These are phyloP conservation scores for Neoscelio sp. DNA, from an alignment of 2,888 invertebrate genomes.

Conservation along the genomic window DNA sequence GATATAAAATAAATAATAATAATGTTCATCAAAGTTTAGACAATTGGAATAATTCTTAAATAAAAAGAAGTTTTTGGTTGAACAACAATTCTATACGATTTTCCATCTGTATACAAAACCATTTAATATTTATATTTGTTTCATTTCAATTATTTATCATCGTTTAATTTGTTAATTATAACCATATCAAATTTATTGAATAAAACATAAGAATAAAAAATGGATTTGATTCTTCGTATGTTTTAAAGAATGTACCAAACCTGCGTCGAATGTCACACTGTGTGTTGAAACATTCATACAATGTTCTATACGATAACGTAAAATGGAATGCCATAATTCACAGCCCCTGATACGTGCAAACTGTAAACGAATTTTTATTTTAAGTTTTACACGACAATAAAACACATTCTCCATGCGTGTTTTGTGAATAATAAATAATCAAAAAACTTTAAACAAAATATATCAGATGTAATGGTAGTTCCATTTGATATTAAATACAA, in stretches of 20 bases:
- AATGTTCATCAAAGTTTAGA: too few species aligned
- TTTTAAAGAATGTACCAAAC: constrained; percentile 11
- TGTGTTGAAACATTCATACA: constrained; percentile 26
- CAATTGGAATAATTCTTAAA: too few species aligned
- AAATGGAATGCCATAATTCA: constrained; percentile 14
- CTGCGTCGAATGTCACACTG: constrained; percentile 11
- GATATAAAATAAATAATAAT: too few species aligned
- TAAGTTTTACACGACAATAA: neutral
- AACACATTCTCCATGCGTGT: neutral
- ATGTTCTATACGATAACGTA: constrained; percentile 6
- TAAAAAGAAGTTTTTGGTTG: too few species aligned
- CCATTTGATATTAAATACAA: too few species aligned
- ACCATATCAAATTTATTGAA: constrained; percentile 3
- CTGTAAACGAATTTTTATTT: constrained; percentile 10
- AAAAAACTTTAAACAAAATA: neutral
- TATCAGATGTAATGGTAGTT: too few species aligned
- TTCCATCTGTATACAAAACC: too few species aligned
- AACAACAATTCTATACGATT: too few species aligned
- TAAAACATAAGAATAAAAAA: constrained; percentile 1
- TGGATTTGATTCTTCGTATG: constrained; percentile 4
- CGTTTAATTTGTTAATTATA: constrained; percentile 13
- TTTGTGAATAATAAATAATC: neutral
- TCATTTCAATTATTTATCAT: too few species aligned
- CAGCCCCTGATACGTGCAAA: constrained; percentile 5
- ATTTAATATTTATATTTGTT: too few species aligned